Evolutionary conservation across 2,113 vertebrate genomes (phyloP).

Genomic region (Arvicanthis niloticus): DNA sequence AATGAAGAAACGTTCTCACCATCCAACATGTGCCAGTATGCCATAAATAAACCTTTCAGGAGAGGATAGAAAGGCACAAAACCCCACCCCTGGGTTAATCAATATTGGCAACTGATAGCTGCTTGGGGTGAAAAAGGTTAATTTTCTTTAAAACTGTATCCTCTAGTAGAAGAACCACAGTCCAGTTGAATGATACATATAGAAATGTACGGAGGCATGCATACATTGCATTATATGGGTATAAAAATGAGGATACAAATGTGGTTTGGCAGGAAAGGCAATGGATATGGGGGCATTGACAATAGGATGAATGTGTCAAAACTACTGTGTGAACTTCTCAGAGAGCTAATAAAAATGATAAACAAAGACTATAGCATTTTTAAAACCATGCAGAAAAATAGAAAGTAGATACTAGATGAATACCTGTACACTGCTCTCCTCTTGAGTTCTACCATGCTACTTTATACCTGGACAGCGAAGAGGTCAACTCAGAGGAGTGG

Average conservation of each 20-base stretch:
- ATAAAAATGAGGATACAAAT: background rate
- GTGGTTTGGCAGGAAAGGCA: background rate
- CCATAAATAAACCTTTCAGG: background rate
- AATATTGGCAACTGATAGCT: background rate
- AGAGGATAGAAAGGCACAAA: background rate
- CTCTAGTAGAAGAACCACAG: background rate
- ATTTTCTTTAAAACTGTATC: background rate
- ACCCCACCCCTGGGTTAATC: background rate
- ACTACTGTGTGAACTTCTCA: background rate
- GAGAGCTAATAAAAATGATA: background rate
- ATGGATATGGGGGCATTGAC: too few species aligned
- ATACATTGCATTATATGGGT: background rate
- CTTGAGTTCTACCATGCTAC: background rate
- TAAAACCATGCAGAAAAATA: background rate
- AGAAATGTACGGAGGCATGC: background rate
- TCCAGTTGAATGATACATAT: background rate
- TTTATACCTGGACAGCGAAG: background rate
- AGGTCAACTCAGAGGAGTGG: background rate
- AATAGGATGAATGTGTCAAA: background rate
- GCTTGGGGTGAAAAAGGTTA: background rate
- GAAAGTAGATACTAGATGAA: background rate
- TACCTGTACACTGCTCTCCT: background rate
- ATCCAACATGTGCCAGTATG: background rate
- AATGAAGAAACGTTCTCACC: background rate
- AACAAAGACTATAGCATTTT: too few species aligned